These are phyloP conservation scores for Eupelmus urozonus DNA, from an alignment of 2,888 invertebrate genomes.

Conservation along the genomic window DNA sequence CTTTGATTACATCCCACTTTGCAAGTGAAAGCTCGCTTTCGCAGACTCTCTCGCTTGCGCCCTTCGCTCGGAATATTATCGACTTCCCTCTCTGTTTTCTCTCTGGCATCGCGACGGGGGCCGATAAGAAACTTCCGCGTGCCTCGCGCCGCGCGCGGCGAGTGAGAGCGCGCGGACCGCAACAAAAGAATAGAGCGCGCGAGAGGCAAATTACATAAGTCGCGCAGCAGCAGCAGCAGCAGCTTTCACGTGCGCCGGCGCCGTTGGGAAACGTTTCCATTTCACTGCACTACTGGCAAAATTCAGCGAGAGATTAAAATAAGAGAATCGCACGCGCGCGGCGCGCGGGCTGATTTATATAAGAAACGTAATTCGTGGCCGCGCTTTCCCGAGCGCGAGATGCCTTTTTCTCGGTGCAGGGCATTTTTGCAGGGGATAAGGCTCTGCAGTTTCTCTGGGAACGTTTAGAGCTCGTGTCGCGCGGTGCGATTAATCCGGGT, in stretches of 20 bases:
- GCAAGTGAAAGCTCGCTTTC: constrained; percentile 1
- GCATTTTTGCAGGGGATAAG: no score
- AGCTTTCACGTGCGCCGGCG: constrained; percentile 44
- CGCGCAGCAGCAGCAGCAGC: no score
- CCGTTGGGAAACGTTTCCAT: constrained; percentile 55
- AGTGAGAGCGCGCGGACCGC: not conserved
- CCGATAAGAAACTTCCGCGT: constrained; percentile 23
- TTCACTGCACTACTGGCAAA: constrained; percentile 39
- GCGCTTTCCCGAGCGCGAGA: no score
- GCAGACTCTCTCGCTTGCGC: no score
- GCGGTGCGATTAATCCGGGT: no score
- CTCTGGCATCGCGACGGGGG: not conserved
- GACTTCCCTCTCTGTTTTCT: not conserved
- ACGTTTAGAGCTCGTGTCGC: no score
- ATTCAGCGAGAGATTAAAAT: constrained; percentile 29
- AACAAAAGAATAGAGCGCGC: constrained; percentile 46
- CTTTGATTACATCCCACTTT: not conserved
- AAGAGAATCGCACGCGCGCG: constrained; percentile 11
- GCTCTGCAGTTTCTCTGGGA: no score
- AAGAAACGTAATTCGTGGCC: constrained; percentile 45
- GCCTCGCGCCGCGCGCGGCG: not conserved
- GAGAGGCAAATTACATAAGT: constrained; percentile 48
- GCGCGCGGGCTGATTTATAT: constrained; percentile 26
- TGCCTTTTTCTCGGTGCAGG: no score
- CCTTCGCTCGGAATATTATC: no score